Evolutionary conservation across 2,888 invertebrate genomes (phyloP), one percentile per base, ranked within the genome.

Genomic region (Apodemia hepburni): DNA sequence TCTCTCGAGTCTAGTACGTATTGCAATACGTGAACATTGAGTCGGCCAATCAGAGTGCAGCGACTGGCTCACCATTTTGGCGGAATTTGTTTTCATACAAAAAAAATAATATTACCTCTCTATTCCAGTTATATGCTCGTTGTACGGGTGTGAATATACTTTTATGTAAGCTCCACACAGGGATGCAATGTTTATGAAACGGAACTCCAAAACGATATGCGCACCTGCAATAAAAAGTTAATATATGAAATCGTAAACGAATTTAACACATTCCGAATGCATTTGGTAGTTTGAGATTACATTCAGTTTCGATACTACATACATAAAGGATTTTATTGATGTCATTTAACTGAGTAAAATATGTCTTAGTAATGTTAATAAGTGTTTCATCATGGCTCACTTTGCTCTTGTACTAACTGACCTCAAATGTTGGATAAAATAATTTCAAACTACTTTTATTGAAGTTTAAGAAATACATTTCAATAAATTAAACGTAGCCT

Each of bases 241-340:
- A 49, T 49, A 49, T 54, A 27, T 54, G 54, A 54, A 54, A 54
- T 54, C 27, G 27, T 54, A 27, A 54, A 22, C 54, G 54, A 7
- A 54, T 7, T 54, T 54, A 54, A 54, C 54, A 51, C 51, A 54
- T 27, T 54, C 12, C 15, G 27, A 27, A 54, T 54, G 54, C 54
- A 54, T 54, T 54, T 54, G 54, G 54, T 27, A 54, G 54, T 54
- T 54, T 22, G 15, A 12, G 22, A 54, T 54, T 54, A 15, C 54
- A 22, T 54, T 22, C 22, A 51, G 51, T 51, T 51, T 54, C 54
- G 54, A 54, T 54, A 54, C 54, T 54, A 22, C 54, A 22, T 54
- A 54, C 54, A 15, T 54, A 54, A 54, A 54, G 54, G 27, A 22
- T 27, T 54, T 54, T 54, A 54, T 54, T 27, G 54, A 12, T 15